Base-by-base conservation (phyloP, 2,113 vertebrate species). In the Pollachius pollachius region DNA sequence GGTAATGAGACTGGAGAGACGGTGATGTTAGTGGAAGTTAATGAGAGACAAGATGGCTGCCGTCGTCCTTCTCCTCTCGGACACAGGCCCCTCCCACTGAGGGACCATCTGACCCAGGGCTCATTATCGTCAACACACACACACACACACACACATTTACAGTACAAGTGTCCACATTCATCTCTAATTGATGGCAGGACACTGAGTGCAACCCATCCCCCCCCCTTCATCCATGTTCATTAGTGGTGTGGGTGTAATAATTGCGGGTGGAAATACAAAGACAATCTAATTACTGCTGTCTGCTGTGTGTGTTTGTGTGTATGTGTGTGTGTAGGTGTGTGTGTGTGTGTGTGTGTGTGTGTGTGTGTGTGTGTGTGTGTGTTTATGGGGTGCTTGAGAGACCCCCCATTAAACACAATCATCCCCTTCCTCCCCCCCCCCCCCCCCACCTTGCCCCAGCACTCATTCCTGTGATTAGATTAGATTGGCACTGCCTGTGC, bases 1-100 rank as follows among this genome's bases (percentile, higher is more conserved):
- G 52, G 16, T 54, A 19, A 30, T 27, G 52, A 27, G 19, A 41
- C 66, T 70, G 76, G 80, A 74, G 79, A 81, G 52, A 73, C 4
- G 23, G 64, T 77, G 69, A 73, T 76, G 81, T 87, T 87, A 88
- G 83, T 87, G 72, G 34, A 69, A 75, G 87, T 88, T 85, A 88
- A 89, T 85, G 85, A 84, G 65, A 76, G 69, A 48, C 41, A 48
- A 13, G 41, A 48, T 48, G 41, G 41, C 41, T 9, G 41, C 41
- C 41, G 41, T 48, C 41, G 7, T 7, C 11, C 41, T 48, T 48
- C 41, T 48, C 8, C 41, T 48, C 41, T 48, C 41, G 41, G 41
- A 48, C 41, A 48, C 41, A 48, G 11, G 41, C 41, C 41, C 41
- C 41, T 48, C 41, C 41, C 41, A 48, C 41, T 11, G 41, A 13